Conservation (phyloP, 1,140 invertebrate species). For the Xylocopa sonorina region DNA sequence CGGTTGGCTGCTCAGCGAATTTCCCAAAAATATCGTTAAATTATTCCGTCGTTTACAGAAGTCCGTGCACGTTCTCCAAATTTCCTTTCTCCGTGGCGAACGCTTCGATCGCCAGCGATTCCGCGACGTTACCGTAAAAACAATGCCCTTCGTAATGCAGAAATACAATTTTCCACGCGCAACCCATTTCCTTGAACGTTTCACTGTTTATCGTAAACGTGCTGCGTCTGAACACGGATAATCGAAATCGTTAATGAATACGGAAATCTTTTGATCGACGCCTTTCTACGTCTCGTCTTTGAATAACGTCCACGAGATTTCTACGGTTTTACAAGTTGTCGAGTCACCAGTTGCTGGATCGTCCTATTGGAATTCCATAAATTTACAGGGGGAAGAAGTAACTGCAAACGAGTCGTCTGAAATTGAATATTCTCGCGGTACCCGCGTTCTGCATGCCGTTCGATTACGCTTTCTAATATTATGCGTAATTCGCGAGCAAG, state of each 20-base stretch:
- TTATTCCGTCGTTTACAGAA: slow-evolving; percentile 38
- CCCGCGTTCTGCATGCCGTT: neutral
- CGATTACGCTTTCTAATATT: neutral
- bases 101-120: neutral
- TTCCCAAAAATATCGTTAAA: slow-evolving; percentile 32
- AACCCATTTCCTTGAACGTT: too few species aligned
- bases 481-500: neutral
- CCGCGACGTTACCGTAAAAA: too few species aligned
- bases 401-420: neutral
- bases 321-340: neutral
- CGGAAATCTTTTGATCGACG: neutral
- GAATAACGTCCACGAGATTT: too few species aligned
- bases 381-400: neutral
- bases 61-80: neutral
- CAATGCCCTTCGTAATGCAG: too few species aligned
- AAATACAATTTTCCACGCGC: too few species aligned
- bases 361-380: too few species aligned
- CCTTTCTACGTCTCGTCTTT: neutral
- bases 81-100: too few species aligned
- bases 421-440: neutral
- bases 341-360: neutral
- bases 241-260: neutral
- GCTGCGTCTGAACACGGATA: too few species aligned
- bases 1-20: slow-evolving; percentile 9
- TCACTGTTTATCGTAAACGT: too few species aligned